Conservation (phyloP, 2,888 invertebrate genomes). For the Stenodera caucasica region DNA sequence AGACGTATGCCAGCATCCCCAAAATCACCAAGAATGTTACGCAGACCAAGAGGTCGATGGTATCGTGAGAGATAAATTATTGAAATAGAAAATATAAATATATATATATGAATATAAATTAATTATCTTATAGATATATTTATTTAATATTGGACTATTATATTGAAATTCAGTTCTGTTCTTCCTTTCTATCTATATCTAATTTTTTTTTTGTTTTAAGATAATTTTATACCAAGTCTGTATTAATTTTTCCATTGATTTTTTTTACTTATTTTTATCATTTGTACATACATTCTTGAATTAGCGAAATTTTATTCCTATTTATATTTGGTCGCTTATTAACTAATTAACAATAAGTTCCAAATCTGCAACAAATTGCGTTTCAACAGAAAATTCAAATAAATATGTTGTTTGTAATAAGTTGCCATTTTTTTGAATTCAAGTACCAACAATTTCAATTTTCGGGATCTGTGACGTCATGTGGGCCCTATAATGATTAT, state of each 20-base stretch:
- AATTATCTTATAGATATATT: background rate
- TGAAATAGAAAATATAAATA: background rate
- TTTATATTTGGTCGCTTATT: slow-evolving; percentile 12
- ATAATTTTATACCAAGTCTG: slow-evolving; percentile 45
- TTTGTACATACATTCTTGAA: slow-evolving; percentile 2
- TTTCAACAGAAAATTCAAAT: slow-evolving; percentile 16
- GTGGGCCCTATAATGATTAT: too few relatives aligned
- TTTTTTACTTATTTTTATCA: slow-evolving; percentile 11
- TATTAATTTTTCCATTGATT: slow-evolving; percentile 26
- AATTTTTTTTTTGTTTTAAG: too few relatives aligned
- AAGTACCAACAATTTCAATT: too few relatives aligned
- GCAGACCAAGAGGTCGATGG: slow-evolving; percentile 54
- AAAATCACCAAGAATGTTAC: slow-evolving; percentile 51
- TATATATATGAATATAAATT: background rate
- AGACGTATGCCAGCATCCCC: slow-evolving; percentile 48
- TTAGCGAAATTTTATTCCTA: slow-evolving; percentile 9
- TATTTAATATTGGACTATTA: background rate
- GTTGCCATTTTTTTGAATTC: slow-evolving; percentile 4
- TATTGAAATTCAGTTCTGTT: background rate
- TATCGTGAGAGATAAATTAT: slow-evolving; percentile 52
- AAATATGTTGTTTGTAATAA: slow-evolving; percentile 21
- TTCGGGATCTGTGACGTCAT: too few relatives aligned
- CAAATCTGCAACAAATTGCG: slow-evolving; percentile 7
- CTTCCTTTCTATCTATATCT: background rate
- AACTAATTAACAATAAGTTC: slow-evolving; percentile 8